Base-by-base conservation (phyloP, 2,888 invertebrate genomes). In the Eupithecia exiguata region DNA sequence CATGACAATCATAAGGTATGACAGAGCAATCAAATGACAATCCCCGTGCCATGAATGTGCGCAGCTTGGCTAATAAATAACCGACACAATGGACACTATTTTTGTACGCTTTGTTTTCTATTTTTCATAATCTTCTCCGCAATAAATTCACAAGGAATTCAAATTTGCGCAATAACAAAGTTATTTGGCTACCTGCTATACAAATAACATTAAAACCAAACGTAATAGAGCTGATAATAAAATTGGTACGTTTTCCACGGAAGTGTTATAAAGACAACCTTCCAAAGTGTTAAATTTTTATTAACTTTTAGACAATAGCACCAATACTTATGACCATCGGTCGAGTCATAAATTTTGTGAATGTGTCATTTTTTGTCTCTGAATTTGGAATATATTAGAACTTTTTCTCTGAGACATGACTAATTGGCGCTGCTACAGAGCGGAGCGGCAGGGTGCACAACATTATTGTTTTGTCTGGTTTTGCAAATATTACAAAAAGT, bases 401-500 rank as follows among this genome's bases (percentile, higher is more conserved):
- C 82, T 90, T 91, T 87, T 88, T 90, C 91, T 91, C 84, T 82
- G 77, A 79, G 83, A 88, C 90, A 90, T 91, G 92, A 93, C 93
- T 92, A 94, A 94, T 94, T 92, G 91, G 89, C 81, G 83, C 83
- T 86, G 85, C 87, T 86, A 84, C 81, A 86, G 84, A 84, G 81
- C 81, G 78, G 82, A 88, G 81, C 93, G 85, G 85, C 91, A 88
- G 93, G 93, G 93, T 87, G 91, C 88, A 85, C 77, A 81, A 82
- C 80, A 80, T 84, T 85, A 90, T 91, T 89, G 91, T 92, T 90
- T 89, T 43, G 68, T 84, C 73, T 81, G 84, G 87, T 91, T 86
- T 93, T 88, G 94, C 94, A 93, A 93, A 94, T 92, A 94, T 94
- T 90, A 93, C 92, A 93, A 94, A 92, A 92, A 91, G 84, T 93